Conservation (phyloP, 92 coral and sea anemone genomes). For the Porites cylindrica region DNA sequence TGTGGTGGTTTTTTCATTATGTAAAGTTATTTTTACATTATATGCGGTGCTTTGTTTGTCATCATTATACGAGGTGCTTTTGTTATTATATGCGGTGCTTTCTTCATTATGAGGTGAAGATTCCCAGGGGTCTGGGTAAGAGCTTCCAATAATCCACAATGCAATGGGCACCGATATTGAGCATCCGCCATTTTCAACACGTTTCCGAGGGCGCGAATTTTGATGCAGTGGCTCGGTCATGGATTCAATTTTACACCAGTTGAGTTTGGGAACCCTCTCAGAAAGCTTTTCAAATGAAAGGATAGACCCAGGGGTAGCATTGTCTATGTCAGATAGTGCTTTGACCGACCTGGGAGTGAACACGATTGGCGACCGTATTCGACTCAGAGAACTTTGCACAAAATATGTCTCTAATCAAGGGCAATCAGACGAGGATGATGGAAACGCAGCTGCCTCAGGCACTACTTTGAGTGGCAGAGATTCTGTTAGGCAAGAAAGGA, state of each 20-base stretch:
- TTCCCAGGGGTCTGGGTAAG: conserved; percentile 6
- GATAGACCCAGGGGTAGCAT: too few species aligned
- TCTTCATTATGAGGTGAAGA: not conserved
- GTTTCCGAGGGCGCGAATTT: not conserved
- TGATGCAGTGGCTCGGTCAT: conserved; percentile 8
- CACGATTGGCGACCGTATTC: too few species aligned
- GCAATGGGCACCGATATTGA: conserved; percentile 17
- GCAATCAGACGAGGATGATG: conserved; percentile 34
- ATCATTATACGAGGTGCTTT: too few species aligned
- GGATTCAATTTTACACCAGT: conserved; percentile 32
- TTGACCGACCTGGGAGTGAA: too few species aligned
- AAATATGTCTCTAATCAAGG: conserved; percentile 24
- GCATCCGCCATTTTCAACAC: not conserved
- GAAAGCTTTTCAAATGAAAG: too few species aligned
- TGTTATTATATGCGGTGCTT: too few species aligned
- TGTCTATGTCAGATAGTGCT: too few species aligned
- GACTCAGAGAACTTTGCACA: not conserved
- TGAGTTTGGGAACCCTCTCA: not conserved
- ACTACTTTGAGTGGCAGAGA: conserved; percentile 12
- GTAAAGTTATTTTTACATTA: too few species aligned
- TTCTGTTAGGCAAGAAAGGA: not conserved
- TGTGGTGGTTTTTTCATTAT: too few species aligned
- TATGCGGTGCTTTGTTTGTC: too few species aligned
- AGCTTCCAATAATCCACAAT: not conserved
- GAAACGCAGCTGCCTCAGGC: conserved; percentile 46